Conservation (phyloP, 2,113 vertebrate species). For the Mionectes macconnelli region DNA sequence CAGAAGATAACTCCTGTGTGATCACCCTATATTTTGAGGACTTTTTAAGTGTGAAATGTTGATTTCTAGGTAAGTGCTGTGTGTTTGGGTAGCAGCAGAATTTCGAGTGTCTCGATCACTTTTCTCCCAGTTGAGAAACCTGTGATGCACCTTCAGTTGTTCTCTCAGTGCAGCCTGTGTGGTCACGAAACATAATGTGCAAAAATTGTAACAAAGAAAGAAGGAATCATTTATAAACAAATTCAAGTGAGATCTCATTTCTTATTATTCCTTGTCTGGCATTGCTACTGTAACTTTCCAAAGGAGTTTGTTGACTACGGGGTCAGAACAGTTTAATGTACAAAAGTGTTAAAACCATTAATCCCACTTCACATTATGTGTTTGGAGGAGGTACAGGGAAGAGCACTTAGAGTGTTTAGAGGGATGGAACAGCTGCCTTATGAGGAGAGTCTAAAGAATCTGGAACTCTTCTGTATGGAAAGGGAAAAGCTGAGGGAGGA, state of each 20-base stretch:
- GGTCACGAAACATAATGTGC: background rate
- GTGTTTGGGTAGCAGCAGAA: background rate
- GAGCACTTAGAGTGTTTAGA: rapidly evolving
- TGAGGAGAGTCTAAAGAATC: background rate
- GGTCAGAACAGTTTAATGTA: background rate
- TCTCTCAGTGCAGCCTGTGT: background rate
- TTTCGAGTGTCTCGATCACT: rapidly evolving
- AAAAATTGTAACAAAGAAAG: background rate
- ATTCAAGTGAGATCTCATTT: background rate
- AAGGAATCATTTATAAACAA: background rate
- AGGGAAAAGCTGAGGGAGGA: background rate
- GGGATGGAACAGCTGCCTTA: background rate
- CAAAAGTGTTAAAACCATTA: background rate
- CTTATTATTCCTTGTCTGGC: background rate
- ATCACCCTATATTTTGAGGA: background rate
- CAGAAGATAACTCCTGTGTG: background rate
- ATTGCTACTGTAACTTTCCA: background rate
- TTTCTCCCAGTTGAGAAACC: background rate
- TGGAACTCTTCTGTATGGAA: background rate
- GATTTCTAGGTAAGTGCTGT: background rate
- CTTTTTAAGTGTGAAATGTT: background rate
- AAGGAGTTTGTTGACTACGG: background rate
- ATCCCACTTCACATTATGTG: background rate
- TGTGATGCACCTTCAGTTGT: background rate
- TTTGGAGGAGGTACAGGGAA: background rate